phyloP scores from a whole-genome alignment of 30 jellyfish, hydroid and myxozoan genomes.

The Turritopsis dohrnii region DNA sequence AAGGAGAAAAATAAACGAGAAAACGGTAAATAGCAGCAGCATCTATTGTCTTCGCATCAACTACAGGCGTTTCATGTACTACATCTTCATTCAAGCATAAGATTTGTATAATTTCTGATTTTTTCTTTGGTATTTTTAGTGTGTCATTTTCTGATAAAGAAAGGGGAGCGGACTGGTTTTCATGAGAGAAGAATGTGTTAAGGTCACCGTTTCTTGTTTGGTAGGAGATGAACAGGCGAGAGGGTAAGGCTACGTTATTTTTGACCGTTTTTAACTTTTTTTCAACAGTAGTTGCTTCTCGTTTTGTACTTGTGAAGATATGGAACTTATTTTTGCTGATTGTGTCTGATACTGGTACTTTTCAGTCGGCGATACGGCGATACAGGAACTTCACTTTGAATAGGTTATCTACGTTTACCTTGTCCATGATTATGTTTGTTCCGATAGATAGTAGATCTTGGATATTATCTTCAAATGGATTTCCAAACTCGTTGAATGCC shows the following conservation, averaged over 20 bases:
- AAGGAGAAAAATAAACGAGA: background rate
- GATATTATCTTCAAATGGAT: conserved; percentile 38
- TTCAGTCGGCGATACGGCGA: conserved; percentile 19
- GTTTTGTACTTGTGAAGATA: conserved; percentile 28
- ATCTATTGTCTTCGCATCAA: conserved; percentile 37
- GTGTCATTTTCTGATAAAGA: conserved; percentile 35
- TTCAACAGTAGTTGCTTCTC: conserved; percentile 22
- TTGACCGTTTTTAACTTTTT: conserved; percentile 31
- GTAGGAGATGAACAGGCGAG: conserved; percentile 54
- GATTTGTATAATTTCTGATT: too few species aligned
- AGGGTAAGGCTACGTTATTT: conserved; percentile 44
- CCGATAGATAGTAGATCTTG: conserved; percentile 36
- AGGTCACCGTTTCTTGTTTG: conserved; percentile 51
- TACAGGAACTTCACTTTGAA: conserved; percentile 25
- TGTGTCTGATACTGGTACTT: conserved; percentile 39
- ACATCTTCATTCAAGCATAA: too few species aligned
- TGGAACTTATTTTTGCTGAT: conserved; percentile 41
- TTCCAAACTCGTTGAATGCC: conserved; percentile 36
- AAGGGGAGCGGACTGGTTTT: conserved; percentile 49
- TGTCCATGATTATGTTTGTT: conserved; percentile 22
- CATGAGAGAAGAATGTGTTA: conserved; percentile 49
- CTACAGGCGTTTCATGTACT: background rate
- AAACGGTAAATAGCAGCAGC: conserved; percentile 58
- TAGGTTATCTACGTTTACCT: conserved; percentile 10
- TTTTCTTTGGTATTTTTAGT: conserved; percentile 18